Percentiles rank a stretch among this genome's conserved stretches.
These are phyloP conservation scores for Australoheros facetus DNA, from an alignment of 2,797 vertebrate species.

Conservation along the genomic window DNA sequence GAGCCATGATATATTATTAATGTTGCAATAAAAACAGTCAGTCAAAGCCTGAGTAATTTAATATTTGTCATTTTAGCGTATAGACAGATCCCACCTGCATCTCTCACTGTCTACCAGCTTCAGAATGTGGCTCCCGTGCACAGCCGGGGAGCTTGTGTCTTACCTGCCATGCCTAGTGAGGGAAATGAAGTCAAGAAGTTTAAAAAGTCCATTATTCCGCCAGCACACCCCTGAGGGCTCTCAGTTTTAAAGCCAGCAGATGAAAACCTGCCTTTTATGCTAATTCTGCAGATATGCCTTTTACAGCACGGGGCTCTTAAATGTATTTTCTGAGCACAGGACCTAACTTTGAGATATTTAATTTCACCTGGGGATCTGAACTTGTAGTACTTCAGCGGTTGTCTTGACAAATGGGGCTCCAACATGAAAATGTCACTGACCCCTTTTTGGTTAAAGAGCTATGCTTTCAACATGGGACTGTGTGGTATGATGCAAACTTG, in stretches of 20 bases:
- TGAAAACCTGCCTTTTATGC: conserved; percentile 75
- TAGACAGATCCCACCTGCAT: neutral
- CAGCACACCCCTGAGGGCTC: conserved; percentile 58
- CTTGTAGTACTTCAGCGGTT: conserved; percentile 38
- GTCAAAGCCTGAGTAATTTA: conserved; percentile 18
- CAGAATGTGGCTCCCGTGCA: neutral
- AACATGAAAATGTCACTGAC: conserved; percentile 19
- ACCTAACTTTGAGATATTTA: conserved; percentile 52
- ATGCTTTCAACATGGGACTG: neutral
- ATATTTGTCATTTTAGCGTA: conserved; percentile 10
- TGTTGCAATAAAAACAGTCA: conserved; percentile 8
- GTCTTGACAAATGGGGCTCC: conserved; percentile 36
- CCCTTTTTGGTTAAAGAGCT: neutral
- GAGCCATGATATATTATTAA: conserved; percentile 32
- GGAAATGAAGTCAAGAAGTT: conserved; percentile 66
- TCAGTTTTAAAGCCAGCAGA: conserved; percentile 63
- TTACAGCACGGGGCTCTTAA: conserved; percentile 54
- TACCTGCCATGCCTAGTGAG: conserved; percentile 32
- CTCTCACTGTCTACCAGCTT: neutral
- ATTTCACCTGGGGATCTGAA: conserved; percentile 55
- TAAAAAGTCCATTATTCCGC: conserved; percentile 72
- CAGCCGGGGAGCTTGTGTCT: conserved; percentile 17
- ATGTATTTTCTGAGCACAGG: conserved; percentile 52
- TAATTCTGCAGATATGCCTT: conserved; percentile 69
- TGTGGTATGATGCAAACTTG: neutral